Evolutionary conservation across 2,888 invertebrate genomes (phyloP).

Genomic region (Eremobia ochroleuca): DNA sequence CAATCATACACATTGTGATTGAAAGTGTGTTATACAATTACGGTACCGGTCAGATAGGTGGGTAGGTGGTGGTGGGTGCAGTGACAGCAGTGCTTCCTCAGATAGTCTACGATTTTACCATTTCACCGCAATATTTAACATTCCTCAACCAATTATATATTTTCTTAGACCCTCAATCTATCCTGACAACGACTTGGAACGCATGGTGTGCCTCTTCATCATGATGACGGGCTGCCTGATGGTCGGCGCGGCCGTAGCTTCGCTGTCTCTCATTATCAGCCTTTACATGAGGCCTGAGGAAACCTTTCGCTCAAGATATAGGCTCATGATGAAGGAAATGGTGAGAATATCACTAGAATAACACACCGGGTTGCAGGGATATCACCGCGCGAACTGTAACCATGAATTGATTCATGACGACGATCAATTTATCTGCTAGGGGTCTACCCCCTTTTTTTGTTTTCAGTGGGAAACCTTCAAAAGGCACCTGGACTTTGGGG

Average conservation of each 20-base stretch:
- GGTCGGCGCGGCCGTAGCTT: slow-evolving; percentile 82
- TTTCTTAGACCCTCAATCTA: slow-evolving; percentile 72
- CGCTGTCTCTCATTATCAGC: slow-evolving; percentile 81
- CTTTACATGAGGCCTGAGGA: slow-evolving; percentile 84
- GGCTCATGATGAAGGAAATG: slow-evolving; percentile 84
- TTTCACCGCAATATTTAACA: not conserved
- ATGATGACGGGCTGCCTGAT: slow-evolving; percentile 80
- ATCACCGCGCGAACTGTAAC: not conserved
- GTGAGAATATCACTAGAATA: slow-evolving; percentile 71
- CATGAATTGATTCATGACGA: too few species aligned
- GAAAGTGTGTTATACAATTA: too few species aligned
- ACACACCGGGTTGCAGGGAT: not conserved
- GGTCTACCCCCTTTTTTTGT: too few species aligned
- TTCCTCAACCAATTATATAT: not conserved
- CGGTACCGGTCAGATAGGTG: not conserved
- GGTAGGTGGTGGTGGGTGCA: too few species aligned
- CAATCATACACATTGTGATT: too few species aligned
- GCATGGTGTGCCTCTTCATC: slow-evolving; percentile 76
- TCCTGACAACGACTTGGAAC: slow-evolving; percentile 77
- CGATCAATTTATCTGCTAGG: too few species aligned
- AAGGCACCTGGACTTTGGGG: too few species aligned
- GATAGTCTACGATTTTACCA: not conserved
- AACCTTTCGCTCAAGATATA: slow-evolving; percentile 80
- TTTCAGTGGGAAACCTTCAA: too few species aligned
- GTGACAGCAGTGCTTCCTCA: not conserved